These are phyloP conservation scores for Hermatobates lingyangjiaoensis DNA, from an alignment of 1,140 invertebrate species.

Conservation along the genomic window DNA sequence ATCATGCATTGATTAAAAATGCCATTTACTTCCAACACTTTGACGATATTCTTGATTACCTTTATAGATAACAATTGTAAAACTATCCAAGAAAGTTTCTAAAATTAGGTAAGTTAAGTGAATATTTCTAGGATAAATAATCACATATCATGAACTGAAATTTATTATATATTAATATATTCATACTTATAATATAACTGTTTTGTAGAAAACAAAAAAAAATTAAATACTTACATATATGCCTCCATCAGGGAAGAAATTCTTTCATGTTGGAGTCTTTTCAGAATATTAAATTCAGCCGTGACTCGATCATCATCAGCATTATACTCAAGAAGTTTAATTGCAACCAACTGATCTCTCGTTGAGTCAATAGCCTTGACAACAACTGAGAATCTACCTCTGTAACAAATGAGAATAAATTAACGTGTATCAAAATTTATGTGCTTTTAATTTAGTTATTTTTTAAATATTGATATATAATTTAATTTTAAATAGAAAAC, in stretches of 20 bases:
- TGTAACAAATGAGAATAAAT: conserved; percentile 20
- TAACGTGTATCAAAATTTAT: background rate
- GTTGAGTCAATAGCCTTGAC: conserved; percentile 61
- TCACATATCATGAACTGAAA: too few relatives aligned
- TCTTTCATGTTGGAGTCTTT: conserved; percentile 62
- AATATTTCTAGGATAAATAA: too few relatives aligned
- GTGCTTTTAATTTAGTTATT: background rate
- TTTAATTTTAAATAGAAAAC: background rate
- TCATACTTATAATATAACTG: background rate
- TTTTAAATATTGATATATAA: background rate
- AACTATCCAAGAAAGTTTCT: too few relatives aligned
- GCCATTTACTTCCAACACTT: too few relatives aligned
- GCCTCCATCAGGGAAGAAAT: conserved; percentile 55
- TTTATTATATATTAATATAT: too few relatives aligned
- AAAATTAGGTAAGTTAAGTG: too few relatives aligned
- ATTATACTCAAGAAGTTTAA: conserved; percentile 56
- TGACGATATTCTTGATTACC: too few relatives aligned
- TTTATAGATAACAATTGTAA: too few relatives aligned
- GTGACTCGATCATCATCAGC: conserved; percentile 43
- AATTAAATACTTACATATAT: conserved; percentile 33
- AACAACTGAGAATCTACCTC: conserved; percentile 68
- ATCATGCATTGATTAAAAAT: too few relatives aligned
- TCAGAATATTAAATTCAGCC: conserved; percentile 63
- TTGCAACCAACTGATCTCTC: conserved; percentile 48
- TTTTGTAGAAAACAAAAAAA: background rate